phyloP scores from a whole-genome alignment of 2,113 vertebrate species.

The Heterotilapia buettikoferi region DNA sequence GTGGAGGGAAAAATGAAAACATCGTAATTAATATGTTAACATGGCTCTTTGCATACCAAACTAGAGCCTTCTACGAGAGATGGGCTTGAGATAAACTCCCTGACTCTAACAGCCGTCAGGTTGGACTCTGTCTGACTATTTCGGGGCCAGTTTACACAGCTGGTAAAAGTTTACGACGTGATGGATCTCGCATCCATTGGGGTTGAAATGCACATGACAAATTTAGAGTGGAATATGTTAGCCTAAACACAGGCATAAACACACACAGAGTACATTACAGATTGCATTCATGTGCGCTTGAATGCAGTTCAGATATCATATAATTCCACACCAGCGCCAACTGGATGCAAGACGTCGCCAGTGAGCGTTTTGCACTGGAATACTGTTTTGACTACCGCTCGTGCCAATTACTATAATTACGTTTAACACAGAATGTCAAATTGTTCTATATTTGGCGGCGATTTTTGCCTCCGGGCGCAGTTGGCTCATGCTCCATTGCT shows the following conservation, averaged over 20 bases:
- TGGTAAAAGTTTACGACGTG: background rate
- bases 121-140: background rate
- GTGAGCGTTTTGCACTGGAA: background rate
- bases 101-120: background rate
- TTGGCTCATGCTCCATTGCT: slow-evolving; percentile 42
- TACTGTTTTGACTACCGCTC: slow-evolving; percentile 45
- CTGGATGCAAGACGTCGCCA: slow-evolving; percentile 18
- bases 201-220: background rate
- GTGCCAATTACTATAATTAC: slow-evolving; percentile 63
- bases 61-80: background rate
- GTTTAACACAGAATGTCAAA: slow-evolving; percentile 60
- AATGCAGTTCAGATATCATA: background rate
- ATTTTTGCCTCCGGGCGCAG: slow-evolving; percentile 35
- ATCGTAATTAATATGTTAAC: background rate
- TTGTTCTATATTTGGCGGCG: slow-evolving; percentile 58
- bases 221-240: background rate
- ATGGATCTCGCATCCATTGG: background rate
- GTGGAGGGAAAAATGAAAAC: background rate
- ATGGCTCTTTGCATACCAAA: background rate
- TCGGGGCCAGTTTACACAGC: slow-evolving; percentile 27
- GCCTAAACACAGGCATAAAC: background rate
- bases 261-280: background rate
- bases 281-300: background rate
- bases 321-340: slow-evolving; percentile 22
- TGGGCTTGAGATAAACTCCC: background rate